A percentile compares a stretch with the other conserved stretches of the same genome.
Conservation (phyloP, 1,140 invertebrate species). For the Wiebesia pumilae region DNA sequence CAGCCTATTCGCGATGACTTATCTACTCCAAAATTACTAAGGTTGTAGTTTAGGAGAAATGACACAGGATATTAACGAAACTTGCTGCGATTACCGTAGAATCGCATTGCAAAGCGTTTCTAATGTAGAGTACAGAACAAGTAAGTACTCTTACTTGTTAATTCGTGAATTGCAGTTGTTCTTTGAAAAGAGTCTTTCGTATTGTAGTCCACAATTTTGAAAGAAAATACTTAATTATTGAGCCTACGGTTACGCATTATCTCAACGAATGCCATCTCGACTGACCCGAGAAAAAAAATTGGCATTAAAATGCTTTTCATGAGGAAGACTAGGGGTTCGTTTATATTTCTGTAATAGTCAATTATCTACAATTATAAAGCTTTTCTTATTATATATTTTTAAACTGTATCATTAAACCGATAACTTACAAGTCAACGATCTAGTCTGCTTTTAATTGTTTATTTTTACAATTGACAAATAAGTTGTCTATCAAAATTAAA, state of each 20-base stretch:
- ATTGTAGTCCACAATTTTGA: neutral
- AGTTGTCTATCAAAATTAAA: too few relatives aligned
- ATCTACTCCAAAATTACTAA: neutral
- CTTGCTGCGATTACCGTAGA: neutral
- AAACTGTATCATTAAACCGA: neutral
- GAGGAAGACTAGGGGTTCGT: neutral
- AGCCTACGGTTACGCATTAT: neutral
- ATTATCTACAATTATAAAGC: neutral
- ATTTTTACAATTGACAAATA: too few relatives aligned
- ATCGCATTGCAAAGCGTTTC: neutral
- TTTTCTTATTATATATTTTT: neutral
- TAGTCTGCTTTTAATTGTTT: neutral
- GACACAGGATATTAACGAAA: neutral
- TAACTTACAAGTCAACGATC: neutral
- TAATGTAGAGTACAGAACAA: neutral
- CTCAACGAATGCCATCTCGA: neutral
- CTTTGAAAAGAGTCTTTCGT: neutral
- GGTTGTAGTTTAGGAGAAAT: neutral
- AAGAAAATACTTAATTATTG: neutral
- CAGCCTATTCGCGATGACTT: slow-evolving; percentile 11
- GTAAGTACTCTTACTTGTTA: neutral
- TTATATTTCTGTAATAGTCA: neutral
- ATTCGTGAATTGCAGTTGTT: neutral
- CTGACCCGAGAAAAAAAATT: neutral
- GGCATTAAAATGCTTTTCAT: neutral